Conservation (phyloP, 2,797 vertebrate species). For the Trachurus trachurus region DNA sequence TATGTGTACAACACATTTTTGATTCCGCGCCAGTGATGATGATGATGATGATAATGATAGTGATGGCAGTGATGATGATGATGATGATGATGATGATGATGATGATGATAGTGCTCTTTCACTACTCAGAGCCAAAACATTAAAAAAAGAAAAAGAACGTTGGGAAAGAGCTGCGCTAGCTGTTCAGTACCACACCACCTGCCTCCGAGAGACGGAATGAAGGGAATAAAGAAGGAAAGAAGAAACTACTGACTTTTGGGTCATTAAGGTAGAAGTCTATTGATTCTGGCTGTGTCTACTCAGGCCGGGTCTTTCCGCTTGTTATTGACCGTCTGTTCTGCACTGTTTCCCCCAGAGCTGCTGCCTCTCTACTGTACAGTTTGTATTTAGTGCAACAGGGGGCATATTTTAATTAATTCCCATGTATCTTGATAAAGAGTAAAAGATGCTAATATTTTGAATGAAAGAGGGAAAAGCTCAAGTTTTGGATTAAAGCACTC, state of each 20-base stretch:
- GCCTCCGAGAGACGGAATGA: neutral
- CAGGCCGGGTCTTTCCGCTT: conserved; percentile 55
- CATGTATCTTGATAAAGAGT: conserved; percentile 1
- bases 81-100: neutral
- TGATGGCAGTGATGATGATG: neutral
- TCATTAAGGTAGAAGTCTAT: conserved; percentile 69
- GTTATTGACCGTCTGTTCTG: conserved; percentile 67
- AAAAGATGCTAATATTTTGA: conserved; percentile 14
- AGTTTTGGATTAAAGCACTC: neutral
- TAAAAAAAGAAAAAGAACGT: neutral
- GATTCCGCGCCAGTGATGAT: conserved; percentile 10
- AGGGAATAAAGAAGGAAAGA: conserved; percentile 17
- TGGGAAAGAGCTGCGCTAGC: conserved; percentile 2
- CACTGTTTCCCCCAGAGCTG: conserved; percentile 41
- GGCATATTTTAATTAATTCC: conserved; percentile 39
- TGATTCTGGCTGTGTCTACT: conserved; percentile 61
- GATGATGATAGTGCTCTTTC: conserved; percentile 8
- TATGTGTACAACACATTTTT: conserved; percentile 1
- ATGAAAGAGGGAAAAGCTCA: neutral
- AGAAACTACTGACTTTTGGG: conserved; percentile 56
- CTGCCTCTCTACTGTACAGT: conserved; percentile 21
- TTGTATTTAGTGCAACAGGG: conserved; percentile 41
- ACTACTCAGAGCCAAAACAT: conserved; percentile 3
- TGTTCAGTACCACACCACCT: conserved; percentile 27
- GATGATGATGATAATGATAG: neutral